Conservation (phyloP, 2,797 vertebrate genomes). For the Xenopus petersii region DNA sequence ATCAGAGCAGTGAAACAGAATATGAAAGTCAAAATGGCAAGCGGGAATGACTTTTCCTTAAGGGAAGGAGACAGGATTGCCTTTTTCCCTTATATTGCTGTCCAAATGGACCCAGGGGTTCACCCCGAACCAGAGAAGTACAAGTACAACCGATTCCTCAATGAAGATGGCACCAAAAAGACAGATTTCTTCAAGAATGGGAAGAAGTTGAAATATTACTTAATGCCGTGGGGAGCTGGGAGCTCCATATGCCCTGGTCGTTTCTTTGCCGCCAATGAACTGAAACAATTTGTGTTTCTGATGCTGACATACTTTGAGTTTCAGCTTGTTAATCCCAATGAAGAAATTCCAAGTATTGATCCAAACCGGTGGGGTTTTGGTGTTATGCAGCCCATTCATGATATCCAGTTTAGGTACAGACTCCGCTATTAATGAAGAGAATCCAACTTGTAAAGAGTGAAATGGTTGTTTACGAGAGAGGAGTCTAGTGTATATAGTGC, state of each 20-base stretch:
- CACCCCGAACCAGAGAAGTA: slow-evolving; percentile 77
- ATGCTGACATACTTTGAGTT: slow-evolving; percentile 83
- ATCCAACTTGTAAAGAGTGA: no score
- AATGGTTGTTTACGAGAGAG: no score
- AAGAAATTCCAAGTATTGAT: slow-evolving; percentile 71
- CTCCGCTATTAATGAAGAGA: slow-evolving; percentile 52
- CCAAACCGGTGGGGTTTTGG: slow-evolving; percentile 80
- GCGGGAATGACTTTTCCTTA: slow-evolving; percentile 65
- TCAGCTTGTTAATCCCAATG: slow-evolving; percentile 72
- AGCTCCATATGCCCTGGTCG: slow-evolving; percentile 82
- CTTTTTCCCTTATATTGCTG: slow-evolving; percentile 75
- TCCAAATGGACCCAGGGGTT: slow-evolving; percentile 82
- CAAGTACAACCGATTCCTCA: slow-evolving; percentile 82
- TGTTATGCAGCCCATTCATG: slow-evolving; percentile 71
- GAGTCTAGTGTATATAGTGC: no score
- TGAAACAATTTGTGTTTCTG: slow-evolving; percentile 85
- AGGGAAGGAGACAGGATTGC: slow-evolving; percentile 79
- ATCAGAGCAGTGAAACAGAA: slow-evolving; percentile 70
- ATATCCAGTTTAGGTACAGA: slow-evolving; percentile 76
- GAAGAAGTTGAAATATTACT: slow-evolving; percentile 78
- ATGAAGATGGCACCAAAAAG: slow-evolving; percentile 71
- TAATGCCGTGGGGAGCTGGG: slow-evolving; percentile 88
- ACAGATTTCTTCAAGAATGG: slow-evolving; percentile 79
- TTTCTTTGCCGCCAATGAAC: slow-evolving; percentile 81
- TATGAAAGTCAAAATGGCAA: slow-evolving; percentile 66